Percentiles rank a stretch among this genome's conserved stretches.
phyloP scores from a whole-genome alignment of 2,888 invertebrate genomes.

The Dicyrtomina minuta region DNA sequence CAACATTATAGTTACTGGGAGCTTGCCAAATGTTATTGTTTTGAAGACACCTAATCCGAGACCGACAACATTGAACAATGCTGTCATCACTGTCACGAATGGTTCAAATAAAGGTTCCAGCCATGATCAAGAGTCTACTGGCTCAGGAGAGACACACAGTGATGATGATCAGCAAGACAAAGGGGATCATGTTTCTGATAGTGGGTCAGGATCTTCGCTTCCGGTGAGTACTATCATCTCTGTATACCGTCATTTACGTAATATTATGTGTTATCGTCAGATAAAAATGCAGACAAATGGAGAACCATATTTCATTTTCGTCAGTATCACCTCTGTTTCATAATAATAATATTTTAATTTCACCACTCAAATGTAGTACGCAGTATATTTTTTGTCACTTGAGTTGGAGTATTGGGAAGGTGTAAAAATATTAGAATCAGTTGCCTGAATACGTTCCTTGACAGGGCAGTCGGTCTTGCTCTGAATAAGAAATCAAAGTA shows the following conservation, averaged over 20 bases:
- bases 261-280: no score
- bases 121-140: conserved; percentile 30
- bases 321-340: no score
- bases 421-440: no score
- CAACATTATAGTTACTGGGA: conserved; percentile 61
- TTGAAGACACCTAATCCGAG: conserved; percentile 54
- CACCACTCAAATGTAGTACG: no score
- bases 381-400: no score
- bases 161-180: conserved; percentile 36
- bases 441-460: no score
- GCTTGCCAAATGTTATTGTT: conserved; percentile 60
- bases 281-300: no score
- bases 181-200: conserved; percentile 49
- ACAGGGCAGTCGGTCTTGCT: no score
- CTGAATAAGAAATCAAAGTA: no score
- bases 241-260: no score
- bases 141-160: conserved; percentile 21
- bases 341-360: neutral
- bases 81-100: conserved; percentile 35
- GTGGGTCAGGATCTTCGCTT: conserved; percentile 51
- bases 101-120: neutral
- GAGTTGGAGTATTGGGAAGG: no score
- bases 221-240: conserved; percentile 48
- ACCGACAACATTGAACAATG: conserved; percentile 44
- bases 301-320: no score